A percentile compares a stretch with the other conserved stretches of the same genome.
Conservation (phyloP, 2,888 invertebrate genomes). For the Synergus japonicus region DNA sequence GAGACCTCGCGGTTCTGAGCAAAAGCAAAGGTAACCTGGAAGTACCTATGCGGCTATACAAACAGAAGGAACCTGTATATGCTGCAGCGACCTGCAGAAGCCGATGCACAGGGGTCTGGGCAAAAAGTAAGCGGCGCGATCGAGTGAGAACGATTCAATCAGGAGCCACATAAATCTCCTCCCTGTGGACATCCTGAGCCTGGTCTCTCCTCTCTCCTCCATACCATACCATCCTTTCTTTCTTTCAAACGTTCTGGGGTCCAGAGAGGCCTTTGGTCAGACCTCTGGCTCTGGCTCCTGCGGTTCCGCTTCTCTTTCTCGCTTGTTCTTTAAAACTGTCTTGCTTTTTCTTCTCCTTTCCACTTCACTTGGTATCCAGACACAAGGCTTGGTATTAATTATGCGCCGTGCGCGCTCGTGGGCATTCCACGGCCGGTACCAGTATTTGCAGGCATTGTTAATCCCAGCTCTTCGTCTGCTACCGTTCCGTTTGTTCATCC, state of each 20-base stretch:
- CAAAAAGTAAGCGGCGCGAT: conserved; percentile 76
- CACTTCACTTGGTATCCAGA: conserved; percentile 49
- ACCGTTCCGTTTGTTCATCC: conserved; percentile 68
- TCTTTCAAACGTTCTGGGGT: conserved; percentile 61
- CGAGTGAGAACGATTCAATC: conserved; percentile 78
- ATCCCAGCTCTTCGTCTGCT: conserved; percentile 73
- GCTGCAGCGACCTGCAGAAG: conserved; percentile 45
- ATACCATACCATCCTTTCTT: conserved; percentile 42
- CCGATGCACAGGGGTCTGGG: conserved; percentile 60
- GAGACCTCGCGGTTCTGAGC: background rate
- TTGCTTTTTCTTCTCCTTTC: conserved; percentile 43
- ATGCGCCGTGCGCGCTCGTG: conserved; percentile 75
- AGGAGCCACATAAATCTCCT: conserved; percentile 77
- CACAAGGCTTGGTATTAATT: conserved; percentile 71
- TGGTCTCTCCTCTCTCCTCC: conserved; percentile 50
- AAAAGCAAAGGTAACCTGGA: conserved; percentile 46
- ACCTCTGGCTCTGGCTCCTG: conserved; percentile 57
- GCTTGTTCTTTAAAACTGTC: conserved; percentile 41
- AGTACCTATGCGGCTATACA: conserved; percentile 44
- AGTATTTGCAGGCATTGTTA: conserved; percentile 77
- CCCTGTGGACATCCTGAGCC: conserved; percentile 73
- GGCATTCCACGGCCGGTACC: conserved; percentile 75
- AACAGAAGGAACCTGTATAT: conserved; percentile 36
- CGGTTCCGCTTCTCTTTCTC: conserved; percentile 45
- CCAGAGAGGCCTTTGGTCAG: conserved; percentile 46